These are phyloP conservation scores for Notolabrus celidotus DNA, from an alignment of 2,797 vertebrate genomes.

Conservation along the genomic window DNA sequence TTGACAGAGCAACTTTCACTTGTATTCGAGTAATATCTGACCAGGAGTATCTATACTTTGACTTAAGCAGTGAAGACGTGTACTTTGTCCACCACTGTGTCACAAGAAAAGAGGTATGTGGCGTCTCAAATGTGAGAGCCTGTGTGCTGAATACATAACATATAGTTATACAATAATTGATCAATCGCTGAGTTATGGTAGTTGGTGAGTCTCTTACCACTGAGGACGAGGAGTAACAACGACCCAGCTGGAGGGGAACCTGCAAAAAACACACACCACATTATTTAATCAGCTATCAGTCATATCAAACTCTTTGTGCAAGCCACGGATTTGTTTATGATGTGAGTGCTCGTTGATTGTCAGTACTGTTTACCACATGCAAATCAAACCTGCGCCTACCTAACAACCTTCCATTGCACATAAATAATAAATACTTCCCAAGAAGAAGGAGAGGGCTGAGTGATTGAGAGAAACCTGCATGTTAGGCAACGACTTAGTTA, in stretches of 20 bases:
- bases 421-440: constrained; percentile 6
- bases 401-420: background rate
- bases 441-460: background rate
- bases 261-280: constrained; percentile 59
- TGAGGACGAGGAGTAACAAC: constrained; percentile 84
- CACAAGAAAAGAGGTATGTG: no score
- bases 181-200: constrained; percentile 1
- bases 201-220: constrained; percentile 77
- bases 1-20: no score
- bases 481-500: constrained; percentile 40
- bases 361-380: background rate
- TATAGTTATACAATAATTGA: background rate
- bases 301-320: background rate
- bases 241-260: constrained; percentile 79
- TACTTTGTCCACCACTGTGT: no score
- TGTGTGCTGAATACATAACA: background rate
- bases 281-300: constrained; percentile 3
- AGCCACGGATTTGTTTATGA: no score
- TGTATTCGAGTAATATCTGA: no score
- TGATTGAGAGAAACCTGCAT: constrained; percentile 29
- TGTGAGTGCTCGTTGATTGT: no score
- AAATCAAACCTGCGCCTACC: background rate
- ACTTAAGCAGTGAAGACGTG: no score
- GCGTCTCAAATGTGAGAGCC: no score
- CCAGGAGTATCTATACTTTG: no score